A percentile compares a stretch with the other conserved stretches of the same genome.
These are phyloP conservation scores for Uropetala carovei DNA, from an alignment of 2,888 invertebrate species.

Conservation along the genomic window DNA sequence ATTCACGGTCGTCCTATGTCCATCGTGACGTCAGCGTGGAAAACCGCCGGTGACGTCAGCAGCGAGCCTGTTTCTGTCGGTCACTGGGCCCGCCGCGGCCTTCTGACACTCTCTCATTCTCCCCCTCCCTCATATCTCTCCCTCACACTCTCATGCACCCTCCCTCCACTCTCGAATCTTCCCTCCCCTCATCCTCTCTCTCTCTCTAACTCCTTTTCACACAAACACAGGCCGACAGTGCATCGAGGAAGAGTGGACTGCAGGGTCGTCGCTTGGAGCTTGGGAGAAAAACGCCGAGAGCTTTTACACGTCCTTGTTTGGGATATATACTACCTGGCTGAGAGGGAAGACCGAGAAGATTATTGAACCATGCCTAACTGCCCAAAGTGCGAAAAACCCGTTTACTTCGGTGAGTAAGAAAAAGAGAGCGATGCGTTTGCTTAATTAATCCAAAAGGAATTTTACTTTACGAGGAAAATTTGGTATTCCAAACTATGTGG, in stretches of 20 bases:
- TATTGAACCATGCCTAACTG: constrained; percentile 77
- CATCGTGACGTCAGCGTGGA: constrained; percentile 30
- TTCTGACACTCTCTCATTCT: background rate
- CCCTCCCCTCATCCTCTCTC: background rate
- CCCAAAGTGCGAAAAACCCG: constrained; percentile 80
- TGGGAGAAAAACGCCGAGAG: background rate
- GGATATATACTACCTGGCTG: background rate
- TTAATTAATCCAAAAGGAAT: too few relatives aligned
- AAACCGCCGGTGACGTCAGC: constrained; percentile 48
- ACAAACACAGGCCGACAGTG: constrained; percentile 26
- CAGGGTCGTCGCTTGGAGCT: background rate
- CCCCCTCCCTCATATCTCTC: background rate
- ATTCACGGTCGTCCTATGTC: background rate
- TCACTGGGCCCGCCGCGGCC: constrained; percentile 35
- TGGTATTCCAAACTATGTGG: too few relatives aligned
- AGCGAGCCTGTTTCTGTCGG: constrained; percentile 33
- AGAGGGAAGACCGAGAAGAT: background rate
- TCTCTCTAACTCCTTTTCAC: constrained; percentile 41
- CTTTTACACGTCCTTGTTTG: background rate
- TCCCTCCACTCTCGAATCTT: background rate
- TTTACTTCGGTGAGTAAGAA: constrained; percentile 78
- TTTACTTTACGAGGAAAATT: too few relatives aligned
- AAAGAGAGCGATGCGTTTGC: too few relatives aligned
- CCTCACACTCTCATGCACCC: background rate
- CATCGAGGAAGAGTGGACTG: constrained; percentile 31